Evolutionary conservation across 2,797 vertebrate species (phyloP), one percentile per base, ranked within the genome.

Genomic region (Syngnathus acus): DNA sequence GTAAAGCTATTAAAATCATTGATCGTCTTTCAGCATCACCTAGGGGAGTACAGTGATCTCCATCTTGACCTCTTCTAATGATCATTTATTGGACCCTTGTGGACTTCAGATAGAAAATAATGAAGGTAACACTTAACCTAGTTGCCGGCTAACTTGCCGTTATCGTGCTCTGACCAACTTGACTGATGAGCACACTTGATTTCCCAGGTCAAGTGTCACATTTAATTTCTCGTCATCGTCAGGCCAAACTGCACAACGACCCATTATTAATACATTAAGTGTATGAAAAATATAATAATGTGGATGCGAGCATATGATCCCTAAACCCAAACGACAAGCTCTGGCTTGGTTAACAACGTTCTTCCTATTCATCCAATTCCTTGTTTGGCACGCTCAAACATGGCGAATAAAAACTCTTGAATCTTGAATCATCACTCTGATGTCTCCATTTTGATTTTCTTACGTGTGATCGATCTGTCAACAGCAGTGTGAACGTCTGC

Each of bases 361-460:
- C 21, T 21, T 4, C 21, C 47, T 69, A 45, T 65, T 60, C 62
- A n/a, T n/a, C n/a, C n/a, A n/a, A n/a, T n/a, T n/a, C n/a, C n/a
- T n/a, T n/a, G n/a, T n/a, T n/a, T n/a, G n/a, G n/a, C n/a, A n/a
- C n/a, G n/a, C n/a, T n/a, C n/a, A n/a, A n/a, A n/a, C n/a, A n/a
- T n/a, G n/a, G n/a, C n/a, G n/a, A n/a, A n/a, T n/a, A n/a, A n/a
- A n/a, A n/a, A n/a, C n/a, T n/a, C n/a, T n/a, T n/a, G n/a, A n/a
- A n/a, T n/a, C n/a, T n/a, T n/a, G n/a, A n/a, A 14, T 10, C 43
- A 67, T 43, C 63, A 23, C 73, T 75, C 57, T 82, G 80, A 87
- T 77, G 77, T 83, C 79, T 83, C 76, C 70, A 73, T 85, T 85
- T 83, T 81, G 75, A 78, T 74, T 78, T 77, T 68, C 73, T 57